Percentiles rank a stretch among this genome's conserved stretches.
These are phyloP conservation scores for Xanthorhoe designata DNA, from an alignment of 2,888 invertebrate genomes.

Conservation along the genomic window DNA sequence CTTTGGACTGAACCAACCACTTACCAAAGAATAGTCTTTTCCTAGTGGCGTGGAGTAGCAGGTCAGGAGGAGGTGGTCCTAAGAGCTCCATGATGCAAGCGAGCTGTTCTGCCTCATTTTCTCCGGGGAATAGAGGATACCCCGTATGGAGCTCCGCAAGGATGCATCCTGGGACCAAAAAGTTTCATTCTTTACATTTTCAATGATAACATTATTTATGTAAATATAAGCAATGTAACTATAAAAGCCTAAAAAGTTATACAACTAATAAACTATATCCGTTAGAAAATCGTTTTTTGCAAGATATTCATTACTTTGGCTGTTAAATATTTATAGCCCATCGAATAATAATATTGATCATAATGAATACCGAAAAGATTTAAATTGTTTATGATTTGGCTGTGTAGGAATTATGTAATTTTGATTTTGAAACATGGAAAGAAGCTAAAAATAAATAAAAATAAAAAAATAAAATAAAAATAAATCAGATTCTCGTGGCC, in stretches of 20 bases:
- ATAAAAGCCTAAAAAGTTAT: slow-evolving; percentile 1
- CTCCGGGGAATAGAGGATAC: slow-evolving; percentile 97
- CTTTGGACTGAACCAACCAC: slow-evolving; percentile 8
- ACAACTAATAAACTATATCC: slow-evolving; percentile 2
- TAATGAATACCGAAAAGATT: background rate
- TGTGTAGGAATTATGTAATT: background rate
- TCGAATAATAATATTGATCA: slow-evolving; percentile 1
- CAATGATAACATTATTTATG: slow-evolving; percentile 1
- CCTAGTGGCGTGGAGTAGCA: slow-evolving; percentile 93
- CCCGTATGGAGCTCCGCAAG: slow-evolving; percentile 98
- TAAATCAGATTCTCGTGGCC: no score
- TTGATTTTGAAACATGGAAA: background rate
- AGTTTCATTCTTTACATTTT: background rate
- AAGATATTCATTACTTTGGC: background rate
- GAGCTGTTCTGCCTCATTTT: slow-evolving; percentile 98
- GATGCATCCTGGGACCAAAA: slow-evolving; percentile 90
- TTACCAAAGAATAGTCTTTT: slow-evolving; percentile 94
- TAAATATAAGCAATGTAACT: background rate
- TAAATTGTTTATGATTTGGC: background rate
- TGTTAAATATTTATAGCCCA: slow-evolving; percentile 18
- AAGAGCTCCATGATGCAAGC: slow-evolving; percentile 99
- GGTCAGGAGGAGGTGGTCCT: slow-evolving; percentile 94
- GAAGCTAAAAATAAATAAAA: no score
- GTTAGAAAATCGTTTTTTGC: slow-evolving; percentile 17
- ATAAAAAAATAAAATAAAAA: no score